Evolutionary conservation across 2,888 invertebrate genomes (phyloP).

Genomic region (Schrankia costaestrigalis): DNA sequence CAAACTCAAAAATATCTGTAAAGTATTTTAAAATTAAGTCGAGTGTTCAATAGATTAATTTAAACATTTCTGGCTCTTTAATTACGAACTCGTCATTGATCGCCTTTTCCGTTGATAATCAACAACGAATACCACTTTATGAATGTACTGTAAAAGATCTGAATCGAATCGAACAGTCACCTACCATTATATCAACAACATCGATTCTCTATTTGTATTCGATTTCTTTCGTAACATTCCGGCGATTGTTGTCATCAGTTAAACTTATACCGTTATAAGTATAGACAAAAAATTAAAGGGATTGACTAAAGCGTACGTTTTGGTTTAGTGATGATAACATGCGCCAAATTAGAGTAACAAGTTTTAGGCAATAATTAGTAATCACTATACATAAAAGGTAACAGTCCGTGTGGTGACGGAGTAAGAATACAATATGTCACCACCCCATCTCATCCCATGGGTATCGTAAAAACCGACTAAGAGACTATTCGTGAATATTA

Average conservation of each 20-base stretch:
- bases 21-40: too few species aligned
- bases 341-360: slow-evolving; percentile 3
- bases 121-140: slow-evolving; percentile 21
- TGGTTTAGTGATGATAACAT: slow-evolving; percentile 15
- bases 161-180: slow-evolving; percentile 61
- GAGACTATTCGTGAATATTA: too few species aligned
- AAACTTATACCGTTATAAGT: slow-evolving; percentile 29
- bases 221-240: slow-evolving; percentile 51
- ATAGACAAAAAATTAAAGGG: slow-evolving; percentile 17
- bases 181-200: slow-evolving; percentile 49
- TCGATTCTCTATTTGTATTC: slow-evolving; percentile 59
- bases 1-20: too few species aligned
- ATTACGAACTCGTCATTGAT: slow-evolving; percentile 11
- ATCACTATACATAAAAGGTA: too few species aligned
- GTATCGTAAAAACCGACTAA: too few species aligned
- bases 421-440: too few species aligned
- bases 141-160: slow-evolving; percentile 50
- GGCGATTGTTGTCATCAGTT: slow-evolving; percentile 16
- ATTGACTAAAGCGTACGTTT: slow-evolving; percentile 13
- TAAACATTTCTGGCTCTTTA: not conserved
- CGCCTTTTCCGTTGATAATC: slow-evolving; percentile 22
- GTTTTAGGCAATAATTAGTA: too few species aligned
- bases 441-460: too few species aligned
- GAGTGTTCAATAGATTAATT: not conserved
- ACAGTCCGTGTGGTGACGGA: too few species aligned